phyloP scores from a whole-genome alignment of 2,888 invertebrate species.

The Tiliacea citrago region DNA sequence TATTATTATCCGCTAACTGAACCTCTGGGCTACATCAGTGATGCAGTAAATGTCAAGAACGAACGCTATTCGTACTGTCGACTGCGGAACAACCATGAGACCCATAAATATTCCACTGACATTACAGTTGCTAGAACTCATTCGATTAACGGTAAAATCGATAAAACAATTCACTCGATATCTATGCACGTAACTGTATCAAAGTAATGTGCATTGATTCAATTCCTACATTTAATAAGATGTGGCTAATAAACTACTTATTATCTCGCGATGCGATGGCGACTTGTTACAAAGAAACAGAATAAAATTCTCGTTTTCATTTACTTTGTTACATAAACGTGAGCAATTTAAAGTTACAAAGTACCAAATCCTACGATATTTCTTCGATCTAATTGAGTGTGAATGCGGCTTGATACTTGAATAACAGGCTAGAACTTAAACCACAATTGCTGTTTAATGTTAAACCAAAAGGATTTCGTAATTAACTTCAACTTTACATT shows the following conservation, averaged over 20 bases:
- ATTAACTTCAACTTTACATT: constrained; percentile 78
- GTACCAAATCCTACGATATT: constrained; percentile 46
- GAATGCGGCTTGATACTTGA: constrained; percentile 43
- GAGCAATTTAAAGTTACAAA: constrained; percentile 45
- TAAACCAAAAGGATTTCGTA: constrained; percentile 58
- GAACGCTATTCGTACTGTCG: constrained; percentile 59
- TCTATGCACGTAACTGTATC: constrained; percentile 56
- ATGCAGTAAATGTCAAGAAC: constrained; percentile 66
- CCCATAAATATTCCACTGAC: constrained; percentile 61
- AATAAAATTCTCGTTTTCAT: constrained; percentile 44
- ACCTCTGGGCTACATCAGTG: constrained; percentile 56
- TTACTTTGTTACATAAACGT: constrained; percentile 56
- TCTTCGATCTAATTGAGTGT: constrained; percentile 50
- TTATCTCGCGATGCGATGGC: constrained; percentile 31
- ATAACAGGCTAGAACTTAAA: constrained; percentile 32
- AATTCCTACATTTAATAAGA: constrained; percentile 52
- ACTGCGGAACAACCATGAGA: constrained; percentile 55
- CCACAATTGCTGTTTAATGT: constrained; percentile 23
- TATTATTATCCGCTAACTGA: constrained; percentile 62
- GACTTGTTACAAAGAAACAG: constrained; percentile 24
- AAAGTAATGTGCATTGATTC: constrained; percentile 53
- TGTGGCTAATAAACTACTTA: constrained; percentile 39
- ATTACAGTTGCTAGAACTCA: constrained; percentile 61
- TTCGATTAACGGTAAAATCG: constrained; percentile 63
- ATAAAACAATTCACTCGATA: constrained; percentile 62